These are phyloP conservation scores for Cherax destructor DNA, from an alignment of 1,140 invertebrate genomes.

Conservation along the genomic window DNA sequence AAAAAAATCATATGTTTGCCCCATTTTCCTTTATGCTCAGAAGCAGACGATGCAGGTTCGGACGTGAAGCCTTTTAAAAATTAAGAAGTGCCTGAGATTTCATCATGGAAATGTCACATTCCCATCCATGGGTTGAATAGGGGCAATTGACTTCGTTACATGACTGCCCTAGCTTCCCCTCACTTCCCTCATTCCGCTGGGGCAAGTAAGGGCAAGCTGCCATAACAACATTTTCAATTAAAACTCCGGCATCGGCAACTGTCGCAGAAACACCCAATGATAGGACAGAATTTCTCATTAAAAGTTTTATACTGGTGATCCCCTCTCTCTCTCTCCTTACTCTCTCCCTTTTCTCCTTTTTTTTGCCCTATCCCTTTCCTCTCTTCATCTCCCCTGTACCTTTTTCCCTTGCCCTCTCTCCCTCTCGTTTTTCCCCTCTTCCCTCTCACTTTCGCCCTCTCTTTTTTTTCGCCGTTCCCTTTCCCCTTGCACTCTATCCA, in stretches of 20 bases:
- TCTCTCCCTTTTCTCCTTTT: not conserved
- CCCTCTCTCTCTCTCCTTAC: not conserved
- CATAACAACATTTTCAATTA: conserved; percentile 42
- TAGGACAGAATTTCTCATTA: conserved; percentile 47
- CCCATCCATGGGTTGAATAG: no score
- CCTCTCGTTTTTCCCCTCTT: not conserved
- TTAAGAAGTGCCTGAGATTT: no score
- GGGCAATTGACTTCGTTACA: not conserved
- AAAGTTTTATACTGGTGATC: conserved; percentile 27
- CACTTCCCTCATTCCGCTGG: not conserved
- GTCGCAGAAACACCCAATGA: conserved; percentile 52
- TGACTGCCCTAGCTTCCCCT: not conserved
- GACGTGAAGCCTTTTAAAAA: no score
- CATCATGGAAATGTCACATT: no score
- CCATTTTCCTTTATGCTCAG: no score
- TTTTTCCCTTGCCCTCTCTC: not conserved
- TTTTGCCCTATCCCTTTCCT: not conserved
- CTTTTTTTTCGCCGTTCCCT: not conserved
- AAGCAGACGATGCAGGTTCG: no score
- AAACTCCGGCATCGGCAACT: conserved; percentile 43
- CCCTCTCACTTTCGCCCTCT: not conserved
- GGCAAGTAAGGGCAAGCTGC: not conserved
- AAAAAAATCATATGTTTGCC: no score
- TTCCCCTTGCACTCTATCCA: no score
- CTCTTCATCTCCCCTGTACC: not conserved